Conservation (phyloP, 2,797 vertebrate genomes). For the Amblyraja radiata region DNA sequence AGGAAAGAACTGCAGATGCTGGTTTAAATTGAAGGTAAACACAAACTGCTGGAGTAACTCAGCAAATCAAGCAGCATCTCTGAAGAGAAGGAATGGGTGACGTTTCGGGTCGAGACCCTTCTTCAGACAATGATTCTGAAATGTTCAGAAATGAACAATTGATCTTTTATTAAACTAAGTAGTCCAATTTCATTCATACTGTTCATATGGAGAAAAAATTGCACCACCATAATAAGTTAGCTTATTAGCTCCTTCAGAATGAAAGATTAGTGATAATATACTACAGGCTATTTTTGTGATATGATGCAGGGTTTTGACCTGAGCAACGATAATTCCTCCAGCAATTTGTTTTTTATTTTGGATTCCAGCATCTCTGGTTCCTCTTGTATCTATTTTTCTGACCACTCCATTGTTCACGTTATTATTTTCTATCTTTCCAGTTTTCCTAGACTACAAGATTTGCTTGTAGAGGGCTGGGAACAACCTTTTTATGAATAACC, state of each 20-base stretch:
- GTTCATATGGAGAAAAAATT: not conserved
- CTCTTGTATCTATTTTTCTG: not conserved
- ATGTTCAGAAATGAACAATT: not conserved
- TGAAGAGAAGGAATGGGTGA: too few relatives aligned
- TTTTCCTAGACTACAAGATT: not conserved
- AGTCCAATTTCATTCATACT: not conserved
- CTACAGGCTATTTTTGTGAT: not conserved
- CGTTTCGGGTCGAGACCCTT: too few relatives aligned
- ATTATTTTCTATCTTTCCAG: not conserved
- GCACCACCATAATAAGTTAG: not conserved
- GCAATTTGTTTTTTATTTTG: too few relatives aligned
- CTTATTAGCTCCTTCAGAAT: not conserved
- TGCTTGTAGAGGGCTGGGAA: not conserved
- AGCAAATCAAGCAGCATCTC: too few relatives aligned
- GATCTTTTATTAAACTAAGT: not conserved
- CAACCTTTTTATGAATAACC: not conserved
- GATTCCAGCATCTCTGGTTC: too few relatives aligned
- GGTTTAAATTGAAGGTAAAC: too few relatives aligned
- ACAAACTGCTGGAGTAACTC: too few relatives aligned
- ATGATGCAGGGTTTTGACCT: too few relatives aligned
- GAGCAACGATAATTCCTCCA: too few relatives aligned
- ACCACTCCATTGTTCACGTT: not conserved
- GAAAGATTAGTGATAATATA: not conserved
- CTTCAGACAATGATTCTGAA: too few relatives aligned
- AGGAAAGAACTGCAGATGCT: too few relatives aligned